Percentiles rank a stretch among this genome's conserved stretches.
Evolutionary conservation across 2,113 vertebrate genomes (phyloP).

Genomic region (Condylura cristata): DNA sequence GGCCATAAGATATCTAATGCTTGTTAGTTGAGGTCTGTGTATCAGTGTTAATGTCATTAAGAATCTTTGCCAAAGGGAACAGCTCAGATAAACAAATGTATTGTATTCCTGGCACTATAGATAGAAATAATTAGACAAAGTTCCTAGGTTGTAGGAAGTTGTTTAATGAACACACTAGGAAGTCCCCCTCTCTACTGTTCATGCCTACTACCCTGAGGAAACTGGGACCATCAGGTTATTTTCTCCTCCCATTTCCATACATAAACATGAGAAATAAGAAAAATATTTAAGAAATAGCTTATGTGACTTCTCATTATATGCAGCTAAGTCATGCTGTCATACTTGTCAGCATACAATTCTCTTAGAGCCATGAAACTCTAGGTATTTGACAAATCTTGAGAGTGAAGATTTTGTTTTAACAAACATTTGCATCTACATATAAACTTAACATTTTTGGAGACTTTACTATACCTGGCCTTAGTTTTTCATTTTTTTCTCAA

Average conservation of each 20-base stretch:
- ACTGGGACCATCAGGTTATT: background rate
- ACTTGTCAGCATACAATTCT: background rate
- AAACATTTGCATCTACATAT: constrained; percentile 5
- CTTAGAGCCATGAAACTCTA: background rate
- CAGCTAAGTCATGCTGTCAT: background rate
- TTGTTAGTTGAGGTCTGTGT: background rate
- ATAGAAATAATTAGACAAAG: constrained; percentile 1
- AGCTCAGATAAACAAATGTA: constrained; percentile 36
- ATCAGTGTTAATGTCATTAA: constrained; percentile 35
- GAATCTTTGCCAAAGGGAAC: background rate
- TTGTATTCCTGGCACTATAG: background rate
- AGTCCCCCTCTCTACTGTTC: background rate
- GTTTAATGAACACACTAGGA: constrained; percentile 18
- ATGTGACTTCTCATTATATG: background rate
- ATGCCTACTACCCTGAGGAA: background rate
- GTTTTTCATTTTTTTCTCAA: constrained; percentile 53
- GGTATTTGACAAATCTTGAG: constrained; percentile 19
- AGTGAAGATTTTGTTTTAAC: constrained; percentile 36
- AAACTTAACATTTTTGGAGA: background rate
- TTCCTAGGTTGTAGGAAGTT: background rate
- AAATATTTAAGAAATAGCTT: background rate
- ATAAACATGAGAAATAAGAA: constrained; percentile 19
- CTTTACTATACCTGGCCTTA: background rate
- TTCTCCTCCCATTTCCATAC: background rate
- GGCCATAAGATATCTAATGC: background rate